Evolutionary conservation across 2,797 vertebrate genomes (phyloP).

Genomic region (Mormyrops attenuatus): DNA sequence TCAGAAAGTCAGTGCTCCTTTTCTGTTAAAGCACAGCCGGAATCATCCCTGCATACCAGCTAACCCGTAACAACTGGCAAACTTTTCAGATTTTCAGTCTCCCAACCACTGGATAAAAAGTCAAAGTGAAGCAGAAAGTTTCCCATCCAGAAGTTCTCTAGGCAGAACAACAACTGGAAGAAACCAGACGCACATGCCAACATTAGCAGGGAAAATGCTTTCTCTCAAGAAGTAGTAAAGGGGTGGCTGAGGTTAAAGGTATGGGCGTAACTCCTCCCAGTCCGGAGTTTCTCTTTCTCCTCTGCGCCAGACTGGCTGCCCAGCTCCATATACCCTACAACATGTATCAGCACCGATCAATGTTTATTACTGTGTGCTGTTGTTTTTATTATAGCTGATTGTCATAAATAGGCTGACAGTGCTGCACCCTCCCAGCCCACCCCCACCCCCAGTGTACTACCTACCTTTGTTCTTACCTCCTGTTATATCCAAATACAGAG

Average conservation of each 20-base stretch:
- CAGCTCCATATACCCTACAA: not conserved
- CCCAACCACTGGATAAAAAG: not conserved
- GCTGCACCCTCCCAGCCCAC: not conserved
- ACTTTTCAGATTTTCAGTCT: not conserved
- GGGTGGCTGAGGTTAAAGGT: not conserved
- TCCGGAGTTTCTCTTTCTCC: not conserved
- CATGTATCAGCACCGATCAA: not conserved
- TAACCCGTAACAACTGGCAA: not conserved
- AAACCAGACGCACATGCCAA: not conserved
- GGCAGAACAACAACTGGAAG: not conserved
- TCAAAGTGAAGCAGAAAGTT: not conserved
- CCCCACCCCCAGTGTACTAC: not conserved
- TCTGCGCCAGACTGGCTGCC: not conserved
- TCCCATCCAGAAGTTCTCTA: not conserved
- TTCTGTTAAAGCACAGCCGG: not conserved
- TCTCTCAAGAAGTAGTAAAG: not conserved
- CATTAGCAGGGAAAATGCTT: not conserved
- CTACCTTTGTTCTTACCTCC: not conserved
- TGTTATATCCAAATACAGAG: not conserved
- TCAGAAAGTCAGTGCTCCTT: not conserved
- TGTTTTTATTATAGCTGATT: slow-evolving; percentile 1
- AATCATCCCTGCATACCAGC: not conserved
- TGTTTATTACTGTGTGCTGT: not conserved
- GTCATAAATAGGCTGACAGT: not conserved
- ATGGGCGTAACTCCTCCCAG: not conserved